Evolutionary conservation across 2,113 vertebrate genomes (phyloP), one percentile per base, ranked within the genome.

Genomic region (Ciconia boyciana): DNA sequence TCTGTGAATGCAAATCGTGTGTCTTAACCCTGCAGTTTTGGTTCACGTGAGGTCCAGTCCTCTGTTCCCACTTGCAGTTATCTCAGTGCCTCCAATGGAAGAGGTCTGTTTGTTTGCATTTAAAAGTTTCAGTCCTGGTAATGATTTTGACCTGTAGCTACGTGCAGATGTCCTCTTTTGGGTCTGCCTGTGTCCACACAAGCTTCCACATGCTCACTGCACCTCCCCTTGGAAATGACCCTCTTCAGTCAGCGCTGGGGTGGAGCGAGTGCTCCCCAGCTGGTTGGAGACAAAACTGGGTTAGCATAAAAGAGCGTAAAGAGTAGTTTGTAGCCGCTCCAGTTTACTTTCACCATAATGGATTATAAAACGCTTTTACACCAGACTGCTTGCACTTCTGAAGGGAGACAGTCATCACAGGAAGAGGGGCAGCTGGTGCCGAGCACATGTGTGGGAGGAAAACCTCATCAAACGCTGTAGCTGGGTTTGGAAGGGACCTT

Each of bases 401-500:
- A 96, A 96, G 85, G 81, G 93, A 96, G 84, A 72, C 70, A 85
- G 96, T 80, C 91, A 91, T 74, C 78, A 77, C 79, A 94, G 96
- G 90, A 95, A 96, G 96, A 92, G 93, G 92, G 92, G 90, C 93
- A 96, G 90, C 96, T 96, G 96, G 96, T 88, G 75, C 85, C 0
- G 2, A 94, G 92, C 90, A 39, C 13, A 39, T 77, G 81, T 68
- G 94, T 96, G 94, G 96, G 93, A 96, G 96, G 94, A 91, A 74
- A 91, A 83, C 54, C 90, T 94, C 78, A 70, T 88, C 79, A 76
- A 69, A 66, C 31, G 2, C 49, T 1, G 2, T 69, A 61, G 58
- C 70, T 76, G 75, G 49, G 66, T 95, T 95, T 96, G 96, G 93
- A 90, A 86, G 54, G 58, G 87, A 95, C 94, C 93, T 96, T 88